Conservation (phyloP, 2,797 vertebrate genomes). For the Ammospiza maritima region DNA sequence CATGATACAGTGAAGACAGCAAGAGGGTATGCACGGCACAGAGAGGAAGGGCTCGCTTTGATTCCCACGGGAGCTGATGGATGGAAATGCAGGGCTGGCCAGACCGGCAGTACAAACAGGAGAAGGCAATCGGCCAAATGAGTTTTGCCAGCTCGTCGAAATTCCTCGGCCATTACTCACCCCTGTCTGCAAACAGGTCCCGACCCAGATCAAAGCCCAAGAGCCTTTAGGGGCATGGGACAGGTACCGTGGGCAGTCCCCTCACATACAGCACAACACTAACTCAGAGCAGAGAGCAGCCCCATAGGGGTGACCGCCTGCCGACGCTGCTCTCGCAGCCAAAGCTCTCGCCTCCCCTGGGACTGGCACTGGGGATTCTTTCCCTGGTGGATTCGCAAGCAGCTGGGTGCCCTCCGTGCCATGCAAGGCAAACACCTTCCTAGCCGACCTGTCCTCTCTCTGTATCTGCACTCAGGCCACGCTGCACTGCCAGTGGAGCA, state of each 20-base stretch:
- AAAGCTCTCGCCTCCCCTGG: background rate
- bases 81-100: background rate
- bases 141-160: slow-evolving; percentile 50
- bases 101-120: background rate
- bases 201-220: background rate
- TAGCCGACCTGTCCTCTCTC: background rate
- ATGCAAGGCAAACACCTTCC: background rate
- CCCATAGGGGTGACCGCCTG: background rate
- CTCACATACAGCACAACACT: rapidly evolving
- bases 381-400: background rate
- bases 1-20: background rate
- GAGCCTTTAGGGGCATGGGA: background rate
- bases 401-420: background rate
- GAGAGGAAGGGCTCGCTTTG: background rate
- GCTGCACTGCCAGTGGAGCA: background rate
- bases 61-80: background rate
- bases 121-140: background rate
- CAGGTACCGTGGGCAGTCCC: rapidly evolving
- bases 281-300: background rate
- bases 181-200: slow-evolving; percentile 3
- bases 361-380: background rate
- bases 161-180: slow-evolving; percentile 54
- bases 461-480: background rate
- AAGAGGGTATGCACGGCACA: background rate
- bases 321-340: background rate